Evolutionary conservation across 2,113 vertebrate genomes (phyloP), one percentile per base, ranked within the genome.

Genomic region (Isichthys henryi): DNA sequence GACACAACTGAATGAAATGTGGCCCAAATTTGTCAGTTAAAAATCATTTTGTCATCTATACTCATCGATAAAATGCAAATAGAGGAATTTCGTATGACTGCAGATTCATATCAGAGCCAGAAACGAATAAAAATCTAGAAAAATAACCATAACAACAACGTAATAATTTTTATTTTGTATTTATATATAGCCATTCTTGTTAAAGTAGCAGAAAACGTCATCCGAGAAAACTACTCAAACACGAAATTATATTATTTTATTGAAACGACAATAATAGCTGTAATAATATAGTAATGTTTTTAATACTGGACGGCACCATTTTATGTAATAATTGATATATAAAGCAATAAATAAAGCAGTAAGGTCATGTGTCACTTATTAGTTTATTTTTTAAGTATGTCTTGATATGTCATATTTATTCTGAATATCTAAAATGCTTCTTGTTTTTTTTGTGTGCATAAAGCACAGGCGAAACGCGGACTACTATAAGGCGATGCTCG

Each of bases 391-490:
- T 31, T 27, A n/a, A 48, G 3, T 53, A n/a, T 88, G 6, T 35
- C 23, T 39, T 43, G 31, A 27, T 52, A n/a, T 88, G 4, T 49
- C 27, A 23, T 11, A 46, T 39, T 10, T 89, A n/a, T 21, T 15
- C 56, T 21, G 88, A 15, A 23, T 27, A 50, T 88, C n/a, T 89
- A 48, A 88, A 43, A 87, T 27, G 10, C 10, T 70, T 45, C 23
- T 27, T 88, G 23, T 66, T 53, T 88, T 88, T 27, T 53, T n/a
- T n/a, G n/a, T 80, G 15, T 53, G 70, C 23, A 52, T 23, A 27
- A 49, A 90, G 89, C 84, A 93, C 94, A 94, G 95, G 95, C 95
- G 89, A 6, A 45, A 46, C 5, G 48, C 17, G 77, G 88, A 77
- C 85, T 23, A 82, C 90, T 88, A 89, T 62, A 86, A 43, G 48